Evolutionary conservation across 2,797 vertebrate genomes (phyloP), one percentile per base, ranked within the genome.

Genomic region (Pterois miles): DNA sequence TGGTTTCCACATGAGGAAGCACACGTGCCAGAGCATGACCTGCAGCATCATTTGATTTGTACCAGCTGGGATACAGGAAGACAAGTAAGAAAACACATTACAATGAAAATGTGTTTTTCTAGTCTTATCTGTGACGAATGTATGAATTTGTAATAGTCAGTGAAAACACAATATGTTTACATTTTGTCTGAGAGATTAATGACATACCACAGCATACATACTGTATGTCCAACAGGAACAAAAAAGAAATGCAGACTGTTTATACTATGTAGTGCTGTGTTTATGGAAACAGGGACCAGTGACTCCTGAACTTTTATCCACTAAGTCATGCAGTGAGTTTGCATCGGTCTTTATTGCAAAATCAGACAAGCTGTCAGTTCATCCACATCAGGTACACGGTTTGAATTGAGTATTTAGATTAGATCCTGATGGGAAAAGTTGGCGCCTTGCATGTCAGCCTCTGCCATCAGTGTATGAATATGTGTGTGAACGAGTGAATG

Each of bases 1-100:
- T 89, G 16, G 18, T 72, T 86, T 84, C 78, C 81, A 83, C 27
- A 78, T 83, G 67, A 62, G 14, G 22, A 2, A 0, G 8, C 13
- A 6, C 23, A n/a, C 1, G 20, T 57, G 23, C 23, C 34, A 71
- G 68, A 69, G 14, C 10, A 6, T 50, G 65, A 71, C 64, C 69
- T 80, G 65, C 65, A 33, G 36, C 29, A 58, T 36, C 20, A 36
- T 34, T 64, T 84, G 34, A 85, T 72, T 58, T 46, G 4, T 52
- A 22, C 52, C 78, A 81, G 78, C 76, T 88, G 74, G 18, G 34
- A 48, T 2, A 12, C 2, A 20, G 43, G 40, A 57, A 43, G 22
- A 22, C 20, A 13, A 25, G 25, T 1, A 64, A 18, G 59, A 9
- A 46, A 34, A 59, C 11, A 43, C 16, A 62, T 16, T 57, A 6